Evolutionary conservation across 2,797 vertebrate species (phyloP).

Genomic region (Hybognathus amarus): DNA sequence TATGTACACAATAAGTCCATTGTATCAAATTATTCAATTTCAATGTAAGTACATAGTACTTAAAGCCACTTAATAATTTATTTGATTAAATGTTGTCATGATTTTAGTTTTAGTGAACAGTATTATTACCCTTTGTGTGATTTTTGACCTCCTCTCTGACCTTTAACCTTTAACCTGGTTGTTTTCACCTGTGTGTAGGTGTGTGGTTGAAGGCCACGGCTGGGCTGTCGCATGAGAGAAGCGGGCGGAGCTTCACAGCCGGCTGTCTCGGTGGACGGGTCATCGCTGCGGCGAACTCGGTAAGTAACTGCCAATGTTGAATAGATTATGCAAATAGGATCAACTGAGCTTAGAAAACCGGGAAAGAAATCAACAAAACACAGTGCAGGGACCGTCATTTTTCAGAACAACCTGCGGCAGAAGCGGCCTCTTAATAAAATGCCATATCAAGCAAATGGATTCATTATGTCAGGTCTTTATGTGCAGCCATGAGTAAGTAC

Average conservation of each 20-base stretch:
- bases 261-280: constrained; percentile 89
- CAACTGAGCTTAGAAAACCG: constrained; percentile 33
- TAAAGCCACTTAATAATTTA: too few species aligned
- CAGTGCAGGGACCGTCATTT: constrained; percentile 10
- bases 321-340: constrained; percentile 40
- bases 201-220: constrained; percentile 90
- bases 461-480: constrained; percentile 38
- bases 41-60: too few species aligned
- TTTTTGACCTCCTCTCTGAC: constrained; percentile 13
- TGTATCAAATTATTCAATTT: too few species aligned
- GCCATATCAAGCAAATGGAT: constrained; percentile 27
- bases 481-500: constrained; percentile 21
- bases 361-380: constrained; percentile 13
- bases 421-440: constrained; percentile 46
- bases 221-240: constrained; percentile 91
- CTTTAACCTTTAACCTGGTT: constrained; percentile 16
- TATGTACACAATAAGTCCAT: too few species aligned
- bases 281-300: constrained; percentile 89
- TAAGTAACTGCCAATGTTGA: constrained; percentile 69
- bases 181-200: constrained; percentile 72
- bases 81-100: too few species aligned
- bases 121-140: neutral
- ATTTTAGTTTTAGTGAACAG: neutral
- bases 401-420: constrained; percentile 22
- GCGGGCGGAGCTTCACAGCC: constrained; percentile 93